Evolutionary conservation across 64 coral and sea anemone species (phyloP).

Genomic region (Anthopleura sola): DNA sequence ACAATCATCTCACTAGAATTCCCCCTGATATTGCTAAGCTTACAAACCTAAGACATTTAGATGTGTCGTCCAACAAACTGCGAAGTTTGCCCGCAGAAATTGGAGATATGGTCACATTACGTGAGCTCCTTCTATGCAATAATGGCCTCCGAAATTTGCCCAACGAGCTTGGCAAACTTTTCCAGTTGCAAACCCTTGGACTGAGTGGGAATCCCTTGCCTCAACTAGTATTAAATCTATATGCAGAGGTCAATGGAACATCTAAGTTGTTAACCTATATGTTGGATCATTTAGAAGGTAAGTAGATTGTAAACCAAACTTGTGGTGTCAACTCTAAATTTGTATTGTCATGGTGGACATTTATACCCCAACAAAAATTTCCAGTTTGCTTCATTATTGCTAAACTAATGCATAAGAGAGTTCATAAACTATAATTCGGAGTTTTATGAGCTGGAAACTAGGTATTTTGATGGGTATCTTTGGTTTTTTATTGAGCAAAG

Average conservation of each 20-base stretch:
- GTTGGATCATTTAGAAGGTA: constrained; percentile 96
- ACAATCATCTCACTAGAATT: constrained; percentile 96
- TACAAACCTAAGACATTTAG: constrained; percentile 80
- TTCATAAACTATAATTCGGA: not conserved
- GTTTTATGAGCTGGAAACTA: not conserved
- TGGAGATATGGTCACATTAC: constrained; percentile 99
- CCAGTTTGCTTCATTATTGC: not conserved
- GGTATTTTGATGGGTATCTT: not conserved
- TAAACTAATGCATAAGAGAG: not conserved
- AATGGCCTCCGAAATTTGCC: constrained; percentile 90
- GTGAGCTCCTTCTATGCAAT: constrained; percentile 94
- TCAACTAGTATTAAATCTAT: constrained; percentile 80
- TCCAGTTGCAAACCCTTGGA: constrained; percentile 95
- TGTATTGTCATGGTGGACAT: constrained; percentile 19
- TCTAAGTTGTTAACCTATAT: constrained; percentile 83
- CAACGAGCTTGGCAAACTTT: constrained; percentile 98
- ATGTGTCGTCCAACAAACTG: constrained; percentile 97
- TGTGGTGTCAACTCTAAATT: constrained; percentile 91
- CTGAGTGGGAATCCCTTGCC: constrained; percentile 92
- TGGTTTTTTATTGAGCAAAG: not conserved
- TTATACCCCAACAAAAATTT: not conserved
- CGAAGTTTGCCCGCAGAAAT: constrained; percentile 99
- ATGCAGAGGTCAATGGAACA: constrained; percentile 87
- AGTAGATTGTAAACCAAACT: constrained; percentile 38
- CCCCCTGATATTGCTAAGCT: constrained; percentile 91